Percentiles rank a stretch among this genome's conserved stretches.
phyloP scores from a whole-genome alignment of 92 coral and sea anemone genomes.

The Epizoanthus illoricatus region DNA sequence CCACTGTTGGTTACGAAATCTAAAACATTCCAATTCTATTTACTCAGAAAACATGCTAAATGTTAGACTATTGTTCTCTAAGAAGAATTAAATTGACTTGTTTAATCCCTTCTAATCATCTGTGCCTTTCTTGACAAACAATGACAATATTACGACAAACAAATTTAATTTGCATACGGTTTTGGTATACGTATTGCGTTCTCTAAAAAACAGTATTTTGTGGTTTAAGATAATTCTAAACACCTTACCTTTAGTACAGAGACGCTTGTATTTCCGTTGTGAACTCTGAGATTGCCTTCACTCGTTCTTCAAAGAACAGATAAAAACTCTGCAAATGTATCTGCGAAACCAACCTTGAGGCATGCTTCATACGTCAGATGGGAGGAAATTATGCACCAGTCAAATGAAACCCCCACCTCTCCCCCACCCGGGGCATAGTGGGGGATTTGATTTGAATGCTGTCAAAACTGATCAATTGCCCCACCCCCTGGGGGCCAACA shows the following conservation, averaged over 20 bases:
- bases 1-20: background rate
- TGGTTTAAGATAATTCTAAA: background rate
- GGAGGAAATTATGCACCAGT: too few relatives aligned
- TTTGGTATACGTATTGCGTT: background rate
- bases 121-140: background rate
- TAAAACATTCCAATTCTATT: background rate
- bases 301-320: conserved; percentile 12
- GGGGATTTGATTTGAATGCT: too few relatives aligned
- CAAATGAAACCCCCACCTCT: too few relatives aligned
- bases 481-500: too few relatives aligned
- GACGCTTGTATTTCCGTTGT: background rate
- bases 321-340: background rate
- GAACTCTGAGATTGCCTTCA: background rate
- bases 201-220: background rate
- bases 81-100: conserved; percentile 13
- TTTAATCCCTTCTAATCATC: background rate
- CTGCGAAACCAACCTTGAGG: background rate
- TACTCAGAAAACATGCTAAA: conserved; percentile 23
- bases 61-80: background rate
- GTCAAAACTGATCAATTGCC: too few relatives aligned
- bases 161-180: background rate
- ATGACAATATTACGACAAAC: background rate
- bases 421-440: too few relatives aligned
- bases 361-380: background rate
- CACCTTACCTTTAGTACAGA: conserved; percentile 10